These are phyloP conservation scores for Perdita meconis DNA, from an alignment of 2,888 invertebrate species.

Conservation along the genomic window DNA sequence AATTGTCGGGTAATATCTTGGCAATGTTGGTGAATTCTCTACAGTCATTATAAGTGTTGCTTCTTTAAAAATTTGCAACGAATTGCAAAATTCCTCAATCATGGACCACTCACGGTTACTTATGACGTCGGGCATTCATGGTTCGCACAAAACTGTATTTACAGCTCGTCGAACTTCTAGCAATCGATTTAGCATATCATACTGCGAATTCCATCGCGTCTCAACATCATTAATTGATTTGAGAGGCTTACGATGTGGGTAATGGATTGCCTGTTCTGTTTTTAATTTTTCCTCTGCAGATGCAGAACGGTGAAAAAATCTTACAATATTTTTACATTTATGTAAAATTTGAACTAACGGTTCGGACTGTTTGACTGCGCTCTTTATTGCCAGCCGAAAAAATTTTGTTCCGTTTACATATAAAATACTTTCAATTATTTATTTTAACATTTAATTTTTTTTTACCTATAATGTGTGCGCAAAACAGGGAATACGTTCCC, in stretches of 20 bases:
- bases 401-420: neutral
- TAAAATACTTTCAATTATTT: neutral
- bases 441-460: neutral
- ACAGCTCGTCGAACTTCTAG: neutral
- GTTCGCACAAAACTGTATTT: too few species aligned
- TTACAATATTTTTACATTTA: neutral
- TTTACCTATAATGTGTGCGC: conserved; percentile 2
- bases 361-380: neutral
- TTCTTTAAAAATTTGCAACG: neutral
- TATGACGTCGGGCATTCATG: neutral
- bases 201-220: neutral
- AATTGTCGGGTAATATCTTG: neutral
- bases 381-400: neutral
- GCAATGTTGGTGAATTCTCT: neutral
- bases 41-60: neutral
- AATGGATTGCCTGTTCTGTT: neutral
- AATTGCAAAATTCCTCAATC: neutral
- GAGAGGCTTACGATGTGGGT: neutral
- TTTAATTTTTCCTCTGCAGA: neutral
- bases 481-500: neutral
- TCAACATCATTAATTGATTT: neutral
- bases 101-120: neutral
- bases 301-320: neutral
- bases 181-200: neutral
- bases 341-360: neutral